Base-by-base conservation (phyloP, 2,113 vertebrate species). In the Mesembrinibis cayennensis region DNA sequence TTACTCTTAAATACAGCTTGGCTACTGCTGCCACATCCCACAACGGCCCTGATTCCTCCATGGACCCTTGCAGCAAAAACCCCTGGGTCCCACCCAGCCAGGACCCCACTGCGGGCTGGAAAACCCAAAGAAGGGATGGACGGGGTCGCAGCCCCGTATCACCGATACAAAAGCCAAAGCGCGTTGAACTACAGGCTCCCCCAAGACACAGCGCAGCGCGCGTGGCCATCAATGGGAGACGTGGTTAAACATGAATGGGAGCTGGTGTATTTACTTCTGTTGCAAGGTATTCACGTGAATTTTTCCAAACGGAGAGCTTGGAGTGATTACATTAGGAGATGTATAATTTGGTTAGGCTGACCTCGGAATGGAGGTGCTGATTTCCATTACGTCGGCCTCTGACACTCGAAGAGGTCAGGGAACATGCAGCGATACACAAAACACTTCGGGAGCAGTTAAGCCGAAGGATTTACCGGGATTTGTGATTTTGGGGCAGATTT, bases 301-400 rank as follows among this genome's bases (percentile, higher is more conserved):
- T 97, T 80, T 96, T 95, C 95, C 90, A 89, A 65, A 91, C 40
- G 25, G 53, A 89, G 87, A 93, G 86, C 97, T 96, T 16, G 82
- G 74, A 97, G 97, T 36, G 47, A 96, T 95, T 85, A 52, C 96
- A 94, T 96, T 91, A 91, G 42, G 92, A 97, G 87, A 94, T 85
- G 84, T 53, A 79, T 97, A 96, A 98, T 98, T 97, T 96, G 85
- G 95, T 97, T 94, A 93, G 94, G 96, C 86, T 98, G 97, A 97
- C 97, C 98, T 97, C 95, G 15, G 90, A 96, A 95, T 5, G 52
- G 95, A 97, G 69, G 91, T 94, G 81, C 97, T 96, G 91, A 98
- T 98, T 97, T 98, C 97, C 97, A 98, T 98, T 97, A 97, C 70
- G 77, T 42, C 90, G 63, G 92, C 76, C 94, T 91, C 73, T 22